Percentiles rank a stretch among this genome's conserved stretches.
Evolutionary conservation across 2,888 invertebrate species (phyloP).

Genomic region (Pammene aurita): DNA sequence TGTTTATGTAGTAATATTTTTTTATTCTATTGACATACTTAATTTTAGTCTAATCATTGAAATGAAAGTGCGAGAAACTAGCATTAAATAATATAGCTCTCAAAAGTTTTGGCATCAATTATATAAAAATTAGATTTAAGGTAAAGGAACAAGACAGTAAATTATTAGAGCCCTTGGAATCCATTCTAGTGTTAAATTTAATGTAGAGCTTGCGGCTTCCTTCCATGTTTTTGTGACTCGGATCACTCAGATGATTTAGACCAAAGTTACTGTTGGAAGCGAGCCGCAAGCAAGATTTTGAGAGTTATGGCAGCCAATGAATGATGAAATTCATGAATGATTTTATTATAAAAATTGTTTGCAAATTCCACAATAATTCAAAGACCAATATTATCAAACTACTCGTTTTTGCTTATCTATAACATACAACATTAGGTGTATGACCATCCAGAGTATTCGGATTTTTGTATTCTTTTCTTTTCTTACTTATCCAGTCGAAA

Average conservation of each 20-base stretch:
- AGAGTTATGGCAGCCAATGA: slow-evolving; percentile 23
- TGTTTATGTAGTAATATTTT: slow-evolving; percentile 80
- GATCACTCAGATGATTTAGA: slow-evolving; percentile 25
- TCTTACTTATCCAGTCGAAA: background rate
- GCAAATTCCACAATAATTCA: too few relatives aligned
- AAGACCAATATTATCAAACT: too few relatives aligned
- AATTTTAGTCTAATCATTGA: slow-evolving; percentile 76
- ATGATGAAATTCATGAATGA: slow-evolving; percentile 1
- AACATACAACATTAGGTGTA: background rate
- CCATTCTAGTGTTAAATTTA: slow-evolving; percentile 55
- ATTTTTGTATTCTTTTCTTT: background rate
- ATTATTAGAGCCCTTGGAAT: slow-evolving; percentile 62
- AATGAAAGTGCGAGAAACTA: slow-evolving; percentile 75
- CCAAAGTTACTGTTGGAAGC: slow-evolving; percentile 34
- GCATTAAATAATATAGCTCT: slow-evolving; percentile 76
- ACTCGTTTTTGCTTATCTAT: too few relatives aligned
- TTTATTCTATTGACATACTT: slow-evolving; percentile 82
- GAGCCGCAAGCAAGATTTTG: slow-evolving; percentile 26
- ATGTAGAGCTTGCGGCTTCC: slow-evolving; percentile 48
- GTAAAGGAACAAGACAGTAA: slow-evolving; percentile 54
- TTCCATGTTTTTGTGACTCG: slow-evolving; percentile 27
- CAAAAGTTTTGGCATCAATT: slow-evolving; percentile 64
- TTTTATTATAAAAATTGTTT: too few relatives aligned
- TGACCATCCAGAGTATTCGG: background rate
- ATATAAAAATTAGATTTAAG: slow-evolving; percentile 72